Percentiles rank a stretch among this genome's conserved stretches.
Conservation (phyloP, 2,888 invertebrate species). For the Vanessa cardui region DNA sequence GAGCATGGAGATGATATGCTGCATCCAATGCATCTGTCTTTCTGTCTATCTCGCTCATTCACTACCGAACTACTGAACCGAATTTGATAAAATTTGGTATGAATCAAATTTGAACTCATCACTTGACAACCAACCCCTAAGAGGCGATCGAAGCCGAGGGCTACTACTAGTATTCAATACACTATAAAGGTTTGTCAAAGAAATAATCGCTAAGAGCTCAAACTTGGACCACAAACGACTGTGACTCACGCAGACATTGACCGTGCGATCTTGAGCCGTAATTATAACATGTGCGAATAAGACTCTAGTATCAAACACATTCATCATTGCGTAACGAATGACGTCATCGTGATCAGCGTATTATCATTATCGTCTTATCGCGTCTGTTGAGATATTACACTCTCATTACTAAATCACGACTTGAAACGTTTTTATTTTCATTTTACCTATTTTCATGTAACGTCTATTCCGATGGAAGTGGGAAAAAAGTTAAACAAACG, state of each 20-base stretch:
- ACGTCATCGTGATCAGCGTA: slow-evolving; percentile 19
- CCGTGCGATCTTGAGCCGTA: slow-evolving; percentile 56
- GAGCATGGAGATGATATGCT: too few species aligned
- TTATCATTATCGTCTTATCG: slow-evolving; percentile 5
- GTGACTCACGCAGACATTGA: slow-evolving; percentile 64
- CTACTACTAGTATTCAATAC: too few species aligned
- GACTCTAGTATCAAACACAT: slow-evolving; percentile 32
- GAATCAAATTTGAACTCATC: too few species aligned
- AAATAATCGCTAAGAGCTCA: slow-evolving; percentile 30
- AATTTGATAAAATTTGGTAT: too few species aligned
- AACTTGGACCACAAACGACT: slow-evolving; percentile 34
- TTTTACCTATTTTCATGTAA: too few species aligned
- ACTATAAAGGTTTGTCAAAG: neutral
- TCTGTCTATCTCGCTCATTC: too few species aligned
- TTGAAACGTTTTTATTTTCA: neutral
- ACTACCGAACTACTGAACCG: too few species aligned
- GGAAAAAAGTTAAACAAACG: too few species aligned
- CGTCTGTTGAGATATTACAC: neutral
- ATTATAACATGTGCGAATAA: slow-evolving; percentile 49
- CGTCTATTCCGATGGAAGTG: too few species aligned
- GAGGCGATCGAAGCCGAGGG: too few species aligned
- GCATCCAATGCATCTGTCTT: too few species aligned
- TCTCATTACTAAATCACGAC: neutral
- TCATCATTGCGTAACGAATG: slow-evolving; percentile 36
- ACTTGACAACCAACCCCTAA: too few species aligned